These are phyloP conservation scores for Drosophila siamana DNA, from an alignment of 2,888 invertebrate species.

Conservation along the genomic window DNA sequence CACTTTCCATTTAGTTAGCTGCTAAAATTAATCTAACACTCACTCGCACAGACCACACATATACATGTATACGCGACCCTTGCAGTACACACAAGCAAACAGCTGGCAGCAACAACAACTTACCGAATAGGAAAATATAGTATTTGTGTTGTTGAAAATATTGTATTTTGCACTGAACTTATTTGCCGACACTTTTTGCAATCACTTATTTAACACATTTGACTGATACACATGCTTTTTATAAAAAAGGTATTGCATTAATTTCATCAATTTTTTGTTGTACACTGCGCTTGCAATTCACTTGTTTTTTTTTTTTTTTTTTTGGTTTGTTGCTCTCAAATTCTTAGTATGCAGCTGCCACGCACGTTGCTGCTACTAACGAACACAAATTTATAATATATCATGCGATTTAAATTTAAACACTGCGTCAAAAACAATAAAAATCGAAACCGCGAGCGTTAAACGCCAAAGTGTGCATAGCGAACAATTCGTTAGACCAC, in stretches of 20 bases:
- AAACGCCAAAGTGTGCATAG: constrained; percentile 42
- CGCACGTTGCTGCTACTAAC: constrained; percentile 9
- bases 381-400: not conserved
- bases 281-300: constrained; percentile 18
- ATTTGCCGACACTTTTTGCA: constrained; percentile 14
- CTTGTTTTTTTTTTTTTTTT: constrained; percentile 3
- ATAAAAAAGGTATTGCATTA: constrained; percentile 10
- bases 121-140: constrained; percentile 64
- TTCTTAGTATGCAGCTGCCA: constrained; percentile 15
- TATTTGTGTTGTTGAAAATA: constrained; percentile 13
- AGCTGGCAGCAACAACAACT: constrained; percentile 68
- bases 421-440: constrained; percentile 23
- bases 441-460: constrained; percentile 35
- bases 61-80: constrained; percentile 30
- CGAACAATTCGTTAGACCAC: constrained; percentile 36
- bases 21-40: constrained; percentile 66
- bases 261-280: constrained; percentile 9
- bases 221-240: constrained; percentile 17
- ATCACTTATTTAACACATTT: constrained; percentile 32
- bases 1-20: constrained; percentile 69
- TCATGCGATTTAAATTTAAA: constrained; percentile 13
- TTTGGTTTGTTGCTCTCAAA: constrained; percentile 4
- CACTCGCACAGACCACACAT: constrained; percentile 17
- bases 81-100: constrained; percentile 61
- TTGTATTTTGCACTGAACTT: constrained; percentile 12